Base-by-base conservation (phyloP, 2,797 vertebrate genomes). In the Pangasius krempfi region DNA sequence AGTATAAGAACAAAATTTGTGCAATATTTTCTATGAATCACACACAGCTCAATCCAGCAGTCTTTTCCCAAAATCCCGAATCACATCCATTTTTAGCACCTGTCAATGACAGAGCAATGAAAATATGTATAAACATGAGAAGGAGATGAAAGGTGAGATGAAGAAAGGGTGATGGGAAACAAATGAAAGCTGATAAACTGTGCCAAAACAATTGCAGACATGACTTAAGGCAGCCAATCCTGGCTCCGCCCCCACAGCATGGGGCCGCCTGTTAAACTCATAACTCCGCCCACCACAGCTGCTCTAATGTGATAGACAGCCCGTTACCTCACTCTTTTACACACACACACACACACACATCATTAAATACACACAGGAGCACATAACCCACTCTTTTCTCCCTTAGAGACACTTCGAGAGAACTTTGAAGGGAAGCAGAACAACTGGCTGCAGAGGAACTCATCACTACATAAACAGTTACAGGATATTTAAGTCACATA, bases 181-280 rank as follows among this genome's bases (percentile, higher is more conserved):
- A 85, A 84, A 54, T 37, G 47, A 70, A 86, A 30, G n/a, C 6
- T 75, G 83, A 80, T 87, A 90, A 86, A 88, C 58, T 52, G 47
- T 76, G 79, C 89, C 73, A 92, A 86, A 90, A 88, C 90, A 72
- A 85, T 85, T 81, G 73, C 54, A 88, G 88, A 87, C 47, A 58
- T 50, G 30, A 87, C 56, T 64, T 60, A 40, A 82, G 88, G 87
- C 91, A 94, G 87, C 92, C 93, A 93, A 92, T 94, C 76, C 91
- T 88, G 91, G 94, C 95, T 92, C 95, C 95, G 92, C 96, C 95
- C 94, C 94, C 95, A 93, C 94, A 84, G 89, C 91, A 94, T 94
- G 96, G 92, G 94, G 94, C 94, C 54, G 92, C 94, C 94, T 95
- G 92, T 91, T 90, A 91, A 90, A 89, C 89, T 89, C 86, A 90